phyloP scores from a whole-genome alignment of 1,140 invertebrate genomes.

The Agrilus planipennis region DNA sequence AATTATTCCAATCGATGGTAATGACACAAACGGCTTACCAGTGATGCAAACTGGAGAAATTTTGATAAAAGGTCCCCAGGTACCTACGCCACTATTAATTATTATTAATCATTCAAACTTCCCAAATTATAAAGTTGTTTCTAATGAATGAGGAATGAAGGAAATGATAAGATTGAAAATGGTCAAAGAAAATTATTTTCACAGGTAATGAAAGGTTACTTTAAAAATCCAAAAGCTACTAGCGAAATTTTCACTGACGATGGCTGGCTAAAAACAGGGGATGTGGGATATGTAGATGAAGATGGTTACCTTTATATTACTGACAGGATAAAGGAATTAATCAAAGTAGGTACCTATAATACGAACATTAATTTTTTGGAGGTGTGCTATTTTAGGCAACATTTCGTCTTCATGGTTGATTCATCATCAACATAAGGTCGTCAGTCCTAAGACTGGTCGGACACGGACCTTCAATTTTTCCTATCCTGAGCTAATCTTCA shows the following conservation, averaged over 20 bases:
- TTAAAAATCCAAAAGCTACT: conserved; percentile 59
- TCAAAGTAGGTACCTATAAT: conserved; percentile 54
- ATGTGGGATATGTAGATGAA: conserved; percentile 67
- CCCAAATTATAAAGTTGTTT: background rate
- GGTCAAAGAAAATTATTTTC: conserved; percentile 50
- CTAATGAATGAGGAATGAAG: no score
- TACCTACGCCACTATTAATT: background rate
- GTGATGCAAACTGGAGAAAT: background rate
- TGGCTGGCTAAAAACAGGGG: conserved; percentile 74
- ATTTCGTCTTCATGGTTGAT: no score
- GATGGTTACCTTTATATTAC: conserved; percentile 62
- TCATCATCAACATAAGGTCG: no score
- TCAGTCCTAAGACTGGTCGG: no score
- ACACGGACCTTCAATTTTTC: no score
- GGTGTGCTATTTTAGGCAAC: no score
- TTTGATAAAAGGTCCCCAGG: background rate
- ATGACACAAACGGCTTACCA: background rate
- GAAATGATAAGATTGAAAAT: conserved; percentile 48
- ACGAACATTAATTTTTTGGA: conserved; percentile 42
- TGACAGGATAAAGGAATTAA: conserved; percentile 79
- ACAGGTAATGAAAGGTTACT: conserved; percentile 59
- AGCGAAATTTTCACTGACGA: conserved; percentile 53
- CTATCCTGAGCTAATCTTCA: no score
- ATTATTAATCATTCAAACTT: background rate
- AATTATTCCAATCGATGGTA: background rate